A percentile compares a stretch with the other conserved stretches of the same genome.
These are phyloP conservation scores for Eupleurogrammus muticus DNA, from an alignment of 2,797 vertebrate species.

Conservation along the genomic window DNA sequence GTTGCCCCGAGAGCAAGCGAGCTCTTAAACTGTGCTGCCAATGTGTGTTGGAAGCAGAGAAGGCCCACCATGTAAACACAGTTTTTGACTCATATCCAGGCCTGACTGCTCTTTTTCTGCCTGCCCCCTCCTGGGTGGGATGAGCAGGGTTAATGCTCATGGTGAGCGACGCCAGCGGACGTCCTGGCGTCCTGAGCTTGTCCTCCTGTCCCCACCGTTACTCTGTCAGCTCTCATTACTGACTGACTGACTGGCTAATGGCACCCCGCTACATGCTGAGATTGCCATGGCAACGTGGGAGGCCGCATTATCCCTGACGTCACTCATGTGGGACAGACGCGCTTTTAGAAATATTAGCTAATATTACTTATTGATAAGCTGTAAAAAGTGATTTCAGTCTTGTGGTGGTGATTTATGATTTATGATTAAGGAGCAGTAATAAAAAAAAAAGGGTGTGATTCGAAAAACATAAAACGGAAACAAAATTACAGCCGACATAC, in stretches of 20 bases:
- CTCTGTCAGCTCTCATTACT: slow-evolving; percentile 29
- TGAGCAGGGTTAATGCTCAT: slow-evolving; percentile 45
- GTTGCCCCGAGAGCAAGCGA: slow-evolving; percentile 45
- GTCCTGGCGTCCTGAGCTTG: slow-evolving; percentile 62
- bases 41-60: slow-evolving; percentile 21
- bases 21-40: slow-evolving; percentile 33
- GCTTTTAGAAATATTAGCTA: slow-evolving; percentile 15
- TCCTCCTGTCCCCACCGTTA: slow-evolving; percentile 64
- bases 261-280: slow-evolving; percentile 52
- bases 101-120: slow-evolving; percentile 17
- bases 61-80: slow-evolving; percentile 30
- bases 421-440: background rate
- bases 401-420: slow-evolving; percentile 8
- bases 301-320: slow-evolving; percentile 41
- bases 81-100: slow-evolving; percentile 32
- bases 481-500: background rate
- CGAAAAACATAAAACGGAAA: slow-evolving; percentile 1
- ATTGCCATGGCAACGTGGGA: slow-evolving; percentile 42
- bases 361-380: slow-evolving; percentile 32
- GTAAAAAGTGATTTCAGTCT: slow-evolving; percentile 13
- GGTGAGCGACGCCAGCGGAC: slow-evolving; percentile 70
- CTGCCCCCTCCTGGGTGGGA: background rate
- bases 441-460: background rate
- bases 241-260: slow-evolving; percentile 49
- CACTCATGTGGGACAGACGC: background rate